A percentile compares a stretch with the other conserved stretches of the same genome.
Conservation (phyloP, 1,140 invertebrate genomes). For the Achatina immaculata region DNA sequence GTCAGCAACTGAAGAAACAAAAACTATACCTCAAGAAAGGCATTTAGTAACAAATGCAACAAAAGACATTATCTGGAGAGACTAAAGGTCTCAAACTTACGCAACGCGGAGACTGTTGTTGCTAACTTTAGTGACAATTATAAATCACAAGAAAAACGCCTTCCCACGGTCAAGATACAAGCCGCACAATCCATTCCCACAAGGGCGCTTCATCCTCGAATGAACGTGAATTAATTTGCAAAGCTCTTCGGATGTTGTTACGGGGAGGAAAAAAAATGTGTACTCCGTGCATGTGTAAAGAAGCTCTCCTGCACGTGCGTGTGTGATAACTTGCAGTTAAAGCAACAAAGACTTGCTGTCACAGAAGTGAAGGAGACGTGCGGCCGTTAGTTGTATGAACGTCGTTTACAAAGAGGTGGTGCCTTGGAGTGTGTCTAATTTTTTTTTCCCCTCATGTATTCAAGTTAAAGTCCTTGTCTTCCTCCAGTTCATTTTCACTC, state of each 20-base stretch:
- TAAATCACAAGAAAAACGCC: neutral
- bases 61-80: too few relatives aligned
- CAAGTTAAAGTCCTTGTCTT: neutral
- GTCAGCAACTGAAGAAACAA: too few relatives aligned
- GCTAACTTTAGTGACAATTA: neutral
- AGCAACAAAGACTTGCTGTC: neutral
- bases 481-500: neutral
- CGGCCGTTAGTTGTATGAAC: neutral
- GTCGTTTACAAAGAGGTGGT: neutral
- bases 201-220: neutral
- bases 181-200: neutral
- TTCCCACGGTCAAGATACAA: neutral
- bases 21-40: too few relatives aligned
- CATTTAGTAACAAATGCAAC: too few relatives aligned
- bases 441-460: neutral
- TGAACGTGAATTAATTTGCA: conserved; percentile 5
- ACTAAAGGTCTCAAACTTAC: too few relatives aligned
- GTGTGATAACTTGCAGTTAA: conserved; percentile 11
- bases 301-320: neutral
- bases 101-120: too few relatives aligned
- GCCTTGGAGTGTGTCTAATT: neutral
- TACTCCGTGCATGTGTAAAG: neutral
- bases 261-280: too few relatives aligned
- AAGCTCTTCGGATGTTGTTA: neutral
- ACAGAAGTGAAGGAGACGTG: neutral